Evolutionary conservation across 2,797 vertebrate species (phyloP).

Genomic region (Bradypodion pumilum): DNA sequence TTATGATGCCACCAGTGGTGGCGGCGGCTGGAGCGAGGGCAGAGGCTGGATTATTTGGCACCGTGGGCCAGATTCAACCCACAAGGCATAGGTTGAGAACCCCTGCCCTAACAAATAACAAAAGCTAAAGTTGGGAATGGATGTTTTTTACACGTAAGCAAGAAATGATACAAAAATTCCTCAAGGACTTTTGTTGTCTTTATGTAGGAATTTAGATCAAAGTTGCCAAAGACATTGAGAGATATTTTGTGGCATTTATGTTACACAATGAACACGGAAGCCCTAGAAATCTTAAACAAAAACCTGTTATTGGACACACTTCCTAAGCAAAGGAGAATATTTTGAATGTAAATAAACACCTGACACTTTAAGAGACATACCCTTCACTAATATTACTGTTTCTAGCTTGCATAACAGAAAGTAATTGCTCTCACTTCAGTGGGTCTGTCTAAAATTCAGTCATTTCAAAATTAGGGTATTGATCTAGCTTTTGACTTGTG

Average conservation of each 20-base stretch:
- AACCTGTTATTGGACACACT: constrained; percentile 40
- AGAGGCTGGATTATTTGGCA: no score
- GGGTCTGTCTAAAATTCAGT: neutral
- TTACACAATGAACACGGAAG: constrained; percentile 16
- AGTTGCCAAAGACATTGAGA: constrained; percentile 36
- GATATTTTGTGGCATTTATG: constrained; percentile 19
- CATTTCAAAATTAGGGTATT: neutral
- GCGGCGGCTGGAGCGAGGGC: no score
- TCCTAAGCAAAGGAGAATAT: neutral
- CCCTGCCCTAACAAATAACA: no score
- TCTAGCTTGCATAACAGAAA: neutral
- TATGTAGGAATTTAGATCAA: constrained; percentile 44
- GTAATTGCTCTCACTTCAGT: neutral
- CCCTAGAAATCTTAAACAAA: constrained; percentile 8
- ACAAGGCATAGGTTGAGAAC: no score
- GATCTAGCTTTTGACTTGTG: neutral
- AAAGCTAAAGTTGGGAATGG: neutral
- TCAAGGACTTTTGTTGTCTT: constrained; percentile 43
- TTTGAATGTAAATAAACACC: constrained; percentile 22
- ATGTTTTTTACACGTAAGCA: constrained; percentile 28
- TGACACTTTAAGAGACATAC: neutral
- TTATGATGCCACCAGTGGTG: no score
- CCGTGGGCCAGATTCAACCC: no score
- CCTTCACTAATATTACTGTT: neutral
- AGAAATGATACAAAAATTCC: constrained; percentile 40